Percentiles rank a stretch among this genome's conserved stretches.
These are phyloP conservation scores for Denticeps clupeoides DNA, from an alignment of 2,797 vertebrate genomes.

Conservation along the genomic window DNA sequence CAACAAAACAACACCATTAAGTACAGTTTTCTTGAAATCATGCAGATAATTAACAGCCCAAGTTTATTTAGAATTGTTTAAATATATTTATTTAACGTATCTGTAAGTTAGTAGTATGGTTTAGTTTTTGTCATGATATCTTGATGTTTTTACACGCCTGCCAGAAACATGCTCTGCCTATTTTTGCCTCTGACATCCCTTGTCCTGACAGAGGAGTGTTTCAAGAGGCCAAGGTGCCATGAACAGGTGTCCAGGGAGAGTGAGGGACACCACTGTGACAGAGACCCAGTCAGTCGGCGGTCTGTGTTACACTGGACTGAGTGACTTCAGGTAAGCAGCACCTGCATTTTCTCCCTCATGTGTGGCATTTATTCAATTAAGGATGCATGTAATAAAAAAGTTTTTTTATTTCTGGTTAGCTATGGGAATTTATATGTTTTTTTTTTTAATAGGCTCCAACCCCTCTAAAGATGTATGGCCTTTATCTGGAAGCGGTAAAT, in stretches of 20 bases:
- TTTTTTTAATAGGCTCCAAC: constrained; percentile 31
- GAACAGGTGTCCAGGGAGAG: constrained; percentile 47
- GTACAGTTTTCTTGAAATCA: too few species aligned
- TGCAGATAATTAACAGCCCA: too few species aligned
- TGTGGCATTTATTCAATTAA: too few species aligned
- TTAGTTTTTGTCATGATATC: not conserved
- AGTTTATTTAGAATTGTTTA: not conserved
- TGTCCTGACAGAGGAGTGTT: constrained; percentile 52
- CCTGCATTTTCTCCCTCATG: constrained; percentile 16
- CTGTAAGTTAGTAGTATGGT: not conserved
- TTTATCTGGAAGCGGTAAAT: constrained; percentile 64
- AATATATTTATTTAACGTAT: not conserved
- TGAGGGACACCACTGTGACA: constrained; percentile 10
- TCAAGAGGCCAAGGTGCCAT: constrained; percentile 40
- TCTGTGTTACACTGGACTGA: constrained; percentile 27
- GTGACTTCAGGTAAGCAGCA: constrained; percentile 43
- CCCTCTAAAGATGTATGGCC: constrained; percentile 61
- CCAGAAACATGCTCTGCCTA: constrained; percentile 53
- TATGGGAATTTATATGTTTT: not conserved
- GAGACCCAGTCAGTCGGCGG: constrained; percentile 27
- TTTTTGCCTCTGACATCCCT: constrained; percentile 38
- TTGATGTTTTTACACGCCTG: constrained; percentile 35
- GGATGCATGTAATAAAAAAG: too few species aligned
- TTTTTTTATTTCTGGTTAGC: too few species aligned
- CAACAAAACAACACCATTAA: too few species aligned